Conservation (phyloP, 2,888 invertebrate species). For the Hedychridium roseum region DNA sequence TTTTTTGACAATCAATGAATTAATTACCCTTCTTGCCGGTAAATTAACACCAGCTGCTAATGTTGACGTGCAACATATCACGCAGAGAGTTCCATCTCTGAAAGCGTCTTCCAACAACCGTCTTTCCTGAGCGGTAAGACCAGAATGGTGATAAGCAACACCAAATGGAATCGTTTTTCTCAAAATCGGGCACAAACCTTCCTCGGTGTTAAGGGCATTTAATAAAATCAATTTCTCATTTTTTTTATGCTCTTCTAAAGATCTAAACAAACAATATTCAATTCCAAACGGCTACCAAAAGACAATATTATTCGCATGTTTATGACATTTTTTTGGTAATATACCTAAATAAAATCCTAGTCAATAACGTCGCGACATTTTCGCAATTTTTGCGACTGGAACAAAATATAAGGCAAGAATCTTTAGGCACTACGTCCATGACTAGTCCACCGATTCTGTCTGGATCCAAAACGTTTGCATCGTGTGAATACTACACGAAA, state of each 20-base stretch:
- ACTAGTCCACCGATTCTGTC: constrained; percentile 83
- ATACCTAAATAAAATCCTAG: constrained; percentile 69
- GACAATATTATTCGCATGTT: too few relatives aligned
- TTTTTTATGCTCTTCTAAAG: constrained; percentile 67
- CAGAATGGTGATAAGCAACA: constrained; percentile 93
- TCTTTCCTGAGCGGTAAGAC: constrained; percentile 88
- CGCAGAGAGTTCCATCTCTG: constrained; percentile 81
- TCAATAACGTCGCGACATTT: constrained; percentile 83
- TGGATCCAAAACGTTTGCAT: constrained; percentile 74
- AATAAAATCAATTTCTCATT: constrained; percentile 71
- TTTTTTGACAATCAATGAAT: constrained; percentile 11
- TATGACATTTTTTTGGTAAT: too few relatives aligned
- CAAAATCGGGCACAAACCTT: constrained; percentile 74
- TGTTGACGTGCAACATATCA: constrained; percentile 95
- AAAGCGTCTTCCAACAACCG: constrained; percentile 85
- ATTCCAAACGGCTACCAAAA: too few relatives aligned
- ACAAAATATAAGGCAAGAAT: constrained; percentile 90
- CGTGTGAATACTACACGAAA: constrained; percentile 69
- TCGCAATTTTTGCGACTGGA: constrained; percentile 93
- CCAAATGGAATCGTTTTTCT: constrained; percentile 78
- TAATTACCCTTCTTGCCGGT: constrained; percentile 81
- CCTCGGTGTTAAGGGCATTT: constrained; percentile 72
- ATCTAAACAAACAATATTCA: constrained; percentile 64
- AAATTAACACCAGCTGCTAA: constrained; percentile 98
- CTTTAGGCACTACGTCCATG: constrained; percentile 79